Conservation (phyloP, 2,113 vertebrate genomes). For the Pyxicephalus adspersus region DNA sequence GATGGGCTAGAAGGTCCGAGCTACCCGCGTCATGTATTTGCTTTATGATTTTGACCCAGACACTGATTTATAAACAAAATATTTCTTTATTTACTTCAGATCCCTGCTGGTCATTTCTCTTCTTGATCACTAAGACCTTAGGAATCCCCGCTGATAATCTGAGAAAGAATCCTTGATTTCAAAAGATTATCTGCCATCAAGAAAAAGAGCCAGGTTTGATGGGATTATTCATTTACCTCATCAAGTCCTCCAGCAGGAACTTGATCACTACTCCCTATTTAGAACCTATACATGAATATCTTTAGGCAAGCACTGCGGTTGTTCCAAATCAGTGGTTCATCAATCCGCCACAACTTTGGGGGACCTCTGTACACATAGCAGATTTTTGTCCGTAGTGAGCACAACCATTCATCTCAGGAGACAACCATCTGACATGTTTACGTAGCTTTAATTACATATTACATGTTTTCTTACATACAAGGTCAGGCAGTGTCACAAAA, state of each 20-base stretch:
- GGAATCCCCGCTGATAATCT: constrained; percentile 65
- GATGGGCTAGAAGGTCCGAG: no score
- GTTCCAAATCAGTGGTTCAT: no score
- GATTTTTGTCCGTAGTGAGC: no score
- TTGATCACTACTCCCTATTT: not conserved
- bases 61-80: constrained; percentile 38
- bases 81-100: constrained; percentile 60
- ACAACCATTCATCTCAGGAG: no score
- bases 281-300: not conserved
- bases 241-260: constrained; percentile 27
- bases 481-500: no score
- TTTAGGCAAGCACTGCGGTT: no score
- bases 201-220: constrained; percentile 66
- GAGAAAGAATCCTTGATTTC: constrained; percentile 70
- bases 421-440: no score
- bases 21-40: no score
- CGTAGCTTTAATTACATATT: no score
- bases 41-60: constrained; percentile 16
- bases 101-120: constrained; percentile 61
- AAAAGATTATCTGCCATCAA: constrained; percentile 73
- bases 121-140: constrained; percentile 56
- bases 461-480: no score
- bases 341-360: no score
- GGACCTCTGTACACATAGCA: no score
- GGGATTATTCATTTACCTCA: constrained; percentile 40